Evolutionary conservation across 2,888 invertebrate genomes (phyloP).

Genomic region (Eristalinus sepulchralis): DNA sequence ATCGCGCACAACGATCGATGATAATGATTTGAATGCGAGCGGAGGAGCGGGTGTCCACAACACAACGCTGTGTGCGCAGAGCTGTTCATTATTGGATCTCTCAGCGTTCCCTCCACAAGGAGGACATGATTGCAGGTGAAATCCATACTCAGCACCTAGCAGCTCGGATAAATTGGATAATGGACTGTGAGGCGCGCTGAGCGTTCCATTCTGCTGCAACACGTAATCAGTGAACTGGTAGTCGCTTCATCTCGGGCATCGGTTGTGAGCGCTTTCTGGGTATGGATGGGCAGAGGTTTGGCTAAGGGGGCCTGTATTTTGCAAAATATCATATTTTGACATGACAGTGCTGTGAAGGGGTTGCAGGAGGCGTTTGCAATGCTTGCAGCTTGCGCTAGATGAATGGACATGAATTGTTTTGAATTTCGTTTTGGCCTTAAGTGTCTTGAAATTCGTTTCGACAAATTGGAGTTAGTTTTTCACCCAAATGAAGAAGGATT

Average conservation of each 20-base stretch:
- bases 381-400: too few relatives aligned
- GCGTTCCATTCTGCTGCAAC: slow-evolving; percentile 14
- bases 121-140: slow-evolving; percentile 63
- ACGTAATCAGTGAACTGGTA: slow-evolving; percentile 59
- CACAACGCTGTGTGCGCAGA: slow-evolving; percentile 23
- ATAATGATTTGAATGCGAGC: slow-evolving; percentile 24
- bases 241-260: slow-evolving; percentile 42
- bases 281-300: background rate
- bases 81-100: slow-evolving; percentile 51
- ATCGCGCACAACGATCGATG: slow-evolving; percentile 69
- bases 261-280: background rate
- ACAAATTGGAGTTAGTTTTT: too few relatives aligned
- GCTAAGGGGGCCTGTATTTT: too few relatives aligned
- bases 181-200: slow-evolving; percentile 18
- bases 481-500: too few relatives aligned
- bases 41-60: background rate
- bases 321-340: too few relatives aligned
- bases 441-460: too few relatives aligned
- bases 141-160: slow-evolving; percentile 34
- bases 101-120: background rate
- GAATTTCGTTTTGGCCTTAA: too few relatives aligned
- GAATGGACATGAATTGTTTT: too few relatives aligned
- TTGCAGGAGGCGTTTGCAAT: too few relatives aligned
- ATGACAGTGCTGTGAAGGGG: too few relatives aligned
- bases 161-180: slow-evolving; percentile 61